These are phyloP conservation scores for Julus scanicus DNA, from an alignment of 2,888 invertebrate genomes.

Conservation along the genomic window DNA sequence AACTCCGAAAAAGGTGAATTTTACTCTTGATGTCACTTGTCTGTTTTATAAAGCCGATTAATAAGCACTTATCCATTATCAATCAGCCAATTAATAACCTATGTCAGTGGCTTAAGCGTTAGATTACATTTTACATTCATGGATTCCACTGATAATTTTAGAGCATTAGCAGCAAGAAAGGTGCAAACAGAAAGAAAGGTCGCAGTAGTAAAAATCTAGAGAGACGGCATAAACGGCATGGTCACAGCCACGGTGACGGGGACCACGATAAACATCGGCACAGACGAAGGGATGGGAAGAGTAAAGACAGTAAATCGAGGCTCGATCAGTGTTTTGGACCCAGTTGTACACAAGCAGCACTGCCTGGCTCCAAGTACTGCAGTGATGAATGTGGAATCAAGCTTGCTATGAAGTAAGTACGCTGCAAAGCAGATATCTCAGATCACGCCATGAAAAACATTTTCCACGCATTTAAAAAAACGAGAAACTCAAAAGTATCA, in stretches of 20 bases:
- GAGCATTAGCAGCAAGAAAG: constrained; percentile 12
- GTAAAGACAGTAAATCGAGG: constrained; percentile 55
- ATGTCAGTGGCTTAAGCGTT: too few relatives aligned
- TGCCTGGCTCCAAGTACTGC: constrained; percentile 90
- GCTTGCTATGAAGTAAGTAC: constrained; percentile 71
- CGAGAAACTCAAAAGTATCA: too few relatives aligned
- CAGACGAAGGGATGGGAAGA: constrained; percentile 31
- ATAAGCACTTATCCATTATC: too few relatives aligned
- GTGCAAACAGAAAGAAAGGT: background rate
- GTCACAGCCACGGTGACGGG: constrained; percentile 25
- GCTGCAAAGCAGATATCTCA: too few relatives aligned
- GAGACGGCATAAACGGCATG: constrained; percentile 45
- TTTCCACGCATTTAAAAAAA: too few relatives aligned
- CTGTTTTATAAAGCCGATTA: too few relatives aligned
- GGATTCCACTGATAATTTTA: background rate
- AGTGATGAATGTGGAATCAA: constrained; percentile 90
- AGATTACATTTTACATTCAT: too few relatives aligned
- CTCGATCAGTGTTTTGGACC: constrained; percentile 93
- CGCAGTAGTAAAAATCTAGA: constrained; percentile 34
- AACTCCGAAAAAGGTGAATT: constrained; percentile 50
- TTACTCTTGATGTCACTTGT: too few relatives aligned
- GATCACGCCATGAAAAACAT: too few relatives aligned
- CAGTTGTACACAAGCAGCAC: constrained; percentile 81
- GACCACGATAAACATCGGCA: constrained; percentile 24
- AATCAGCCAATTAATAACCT: too few relatives aligned